Base-by-base conservation (phyloP, 2,888 invertebrate genomes). In the Celastrina argiolus region DNA sequence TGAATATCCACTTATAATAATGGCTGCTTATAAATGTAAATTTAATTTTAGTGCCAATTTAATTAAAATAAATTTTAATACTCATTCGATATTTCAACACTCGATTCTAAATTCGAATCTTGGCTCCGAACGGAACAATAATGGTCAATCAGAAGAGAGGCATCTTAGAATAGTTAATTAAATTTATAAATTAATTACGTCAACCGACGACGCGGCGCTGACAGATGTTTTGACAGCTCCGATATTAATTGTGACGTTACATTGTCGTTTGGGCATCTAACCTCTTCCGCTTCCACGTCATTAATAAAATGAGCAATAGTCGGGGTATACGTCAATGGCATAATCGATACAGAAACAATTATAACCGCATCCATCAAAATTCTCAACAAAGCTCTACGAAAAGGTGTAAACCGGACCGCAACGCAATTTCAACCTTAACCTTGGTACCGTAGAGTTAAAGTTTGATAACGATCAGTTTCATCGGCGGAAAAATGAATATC, bases 341-440 rank as follows among this genome's bases (percentile, higher is more conserved):
- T 91, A 90, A 91, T 91, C 91, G 90, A 91, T 90, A 90, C 88
- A 87, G 88, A 89, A 91, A 91, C 90, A 91, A 91, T 91, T 91
- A 91, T 90, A 91, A 91, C 85, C 84, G 83, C 89, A 91, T 91
- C 85, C 85, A 91, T 91, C 91, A 90, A 89, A 86, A 88, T 87
- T 85, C 83, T 87, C 82, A 84, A 85, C n/a, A 83, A 79, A 76
- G 77, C 75, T 82, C 76, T 74, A 77, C 77, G 76, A 74, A 71
- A 75, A 79, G 78, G 78, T 77, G 77, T 81, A 79, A 72, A 74
- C 81, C 78, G 78, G 77, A 77, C 76, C 22, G 39, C 64, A 74
- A 68, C 72, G 72, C 68, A 82, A 77, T 76, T 72, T 72, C 70
- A 69, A 77, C 81, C 74, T 71, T 80, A 78, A 64, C 64, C 56